Percentiles rank a stretch among this genome's conserved stretches.
Conservation (phyloP, 2,888 invertebrate species). For the Polydrusus cervinus region DNA sequence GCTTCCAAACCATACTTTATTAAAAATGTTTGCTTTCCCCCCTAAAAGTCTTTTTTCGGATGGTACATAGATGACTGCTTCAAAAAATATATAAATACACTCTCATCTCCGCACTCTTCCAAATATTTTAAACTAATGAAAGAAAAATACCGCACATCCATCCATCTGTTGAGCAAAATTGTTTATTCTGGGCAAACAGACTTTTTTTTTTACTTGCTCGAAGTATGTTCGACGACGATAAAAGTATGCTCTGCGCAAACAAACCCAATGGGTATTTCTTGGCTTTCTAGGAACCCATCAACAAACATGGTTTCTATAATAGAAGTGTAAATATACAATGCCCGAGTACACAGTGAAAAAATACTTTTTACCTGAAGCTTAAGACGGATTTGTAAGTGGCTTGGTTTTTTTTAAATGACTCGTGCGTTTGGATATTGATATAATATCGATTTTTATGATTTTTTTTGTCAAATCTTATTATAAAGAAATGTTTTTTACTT, state of each 20-base stretch:
- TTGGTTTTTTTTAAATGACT: neutral
- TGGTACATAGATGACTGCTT: no score
- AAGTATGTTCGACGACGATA: conserved; percentile 34
- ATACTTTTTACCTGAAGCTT: conserved; percentile 54
- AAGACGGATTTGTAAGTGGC: neutral
- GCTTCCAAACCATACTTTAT: no score
- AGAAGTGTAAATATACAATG: conserved; percentile 57
- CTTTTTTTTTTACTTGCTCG: conserved; percentile 41
- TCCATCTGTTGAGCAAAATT: conserved; percentile 28
- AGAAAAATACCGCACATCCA: conserved; percentile 23
- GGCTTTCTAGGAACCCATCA: conserved; percentile 57
- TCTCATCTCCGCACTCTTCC: no score
- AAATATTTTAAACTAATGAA: neutral
- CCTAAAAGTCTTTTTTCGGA: no score
- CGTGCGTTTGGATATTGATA: no score
- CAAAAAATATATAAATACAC: no score
- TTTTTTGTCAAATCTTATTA: no score
- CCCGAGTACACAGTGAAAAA: conserved; percentile 47
- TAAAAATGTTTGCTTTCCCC: no score
- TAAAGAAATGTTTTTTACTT: no score
- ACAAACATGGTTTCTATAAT: conserved; percentile 60
- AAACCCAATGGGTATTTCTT: conserved; percentile 51
- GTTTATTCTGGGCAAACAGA: conserved; percentile 44
- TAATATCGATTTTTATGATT: no score
- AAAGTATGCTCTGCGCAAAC: conserved; percentile 45